Evolutionary conservation across 2,888 invertebrate genomes (phyloP), one percentile per base, ranked within the genome.

Genomic region (Drosophila ezoana): DNA sequence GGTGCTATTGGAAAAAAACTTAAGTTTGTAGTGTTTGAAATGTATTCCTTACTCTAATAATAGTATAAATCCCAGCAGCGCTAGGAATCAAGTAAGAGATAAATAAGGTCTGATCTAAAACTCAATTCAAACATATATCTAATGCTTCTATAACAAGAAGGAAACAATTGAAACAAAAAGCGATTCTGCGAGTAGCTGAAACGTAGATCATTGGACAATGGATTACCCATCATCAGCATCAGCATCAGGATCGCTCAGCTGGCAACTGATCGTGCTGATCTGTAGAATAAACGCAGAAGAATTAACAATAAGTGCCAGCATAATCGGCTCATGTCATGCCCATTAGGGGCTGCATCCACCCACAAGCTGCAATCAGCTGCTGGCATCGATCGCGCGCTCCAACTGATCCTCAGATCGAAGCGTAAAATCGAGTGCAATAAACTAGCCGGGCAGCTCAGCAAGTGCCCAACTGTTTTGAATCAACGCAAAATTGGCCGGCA

Each of bases 391-490:
- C 28, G 35, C 40, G 23, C 59, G 58, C 59, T 60, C 65, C 77
- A 72, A 71, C 57, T 4, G 65, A 57, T 49, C 60, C 8, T 43
- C 44, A 57, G 57, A 66, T 72, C 52, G 35, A 56, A 87, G 88
- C 88, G 82, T 81, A 87, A 82, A 87, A 87, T 82, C 72, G 82
- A 87, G 86, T 70, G 86, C 88, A 82, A 88, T 88, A 88, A 84
- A 84, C 72, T 63, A 37, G 53, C 54, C 44, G 18, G 47, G 14
- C 63, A 52, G 54, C 82, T 44, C 82, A 83, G 83, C 86, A 79
- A 83, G 86, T 85, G 84, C 54, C 59, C 73, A 68, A 73, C 64
- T 79, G 79, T 74, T 81, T 73, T 51, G 64, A 59, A 76, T 64
- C 71, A 71, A 64, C 28, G 8, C 71, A 71, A 45, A 72, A 72